Conservation (phyloP, 30 jellyfish, hydroid and myxozoan species). For the Chrysaora quinquecirrha region DNA sequence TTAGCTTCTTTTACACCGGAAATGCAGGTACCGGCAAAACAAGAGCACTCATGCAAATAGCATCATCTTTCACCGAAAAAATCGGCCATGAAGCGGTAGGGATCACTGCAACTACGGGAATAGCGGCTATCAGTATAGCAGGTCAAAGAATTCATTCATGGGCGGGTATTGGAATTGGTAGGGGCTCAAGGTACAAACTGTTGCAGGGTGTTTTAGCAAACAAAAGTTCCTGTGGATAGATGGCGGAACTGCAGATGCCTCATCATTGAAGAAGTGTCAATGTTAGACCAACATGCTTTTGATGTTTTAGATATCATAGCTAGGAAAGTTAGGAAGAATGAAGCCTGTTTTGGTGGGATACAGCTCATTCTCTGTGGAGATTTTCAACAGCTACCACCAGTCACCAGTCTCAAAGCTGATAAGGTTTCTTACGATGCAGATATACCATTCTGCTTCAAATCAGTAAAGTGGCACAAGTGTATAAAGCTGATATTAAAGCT, state of each 20-base stretch:
- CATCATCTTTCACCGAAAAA: not conserved
- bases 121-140: not conserved
- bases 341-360: slow-evolving; percentile 10
- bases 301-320: slow-evolving; percentile 1
- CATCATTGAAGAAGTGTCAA: slow-evolving; percentile 1
- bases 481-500: not conserved
- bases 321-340: not conserved
- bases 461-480: not conserved
- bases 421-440: not conserved
- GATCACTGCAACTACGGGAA: slow-evolving; percentile 13
- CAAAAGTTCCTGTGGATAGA: not conserved
- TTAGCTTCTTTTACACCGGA: not conserved
- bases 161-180: slow-evolving; percentile 9
- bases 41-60: not conserved
- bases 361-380: no score
- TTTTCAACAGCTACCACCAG: not conserved
- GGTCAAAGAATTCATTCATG: slow-evolving; percentile 5
- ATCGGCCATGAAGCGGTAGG: not conserved
- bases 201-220: not conserved
- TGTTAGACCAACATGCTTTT: not conserved
- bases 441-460: not conserved
- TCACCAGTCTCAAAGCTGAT: not conserved
- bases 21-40: slow-evolving; percentile 23
- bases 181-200: slow-evolving; percentile 3
- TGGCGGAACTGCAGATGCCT: not conserved